Evolutionary conservation across 1,140 invertebrate species (phyloP).

Genomic region (Trichogramma pretiosum): DNA sequence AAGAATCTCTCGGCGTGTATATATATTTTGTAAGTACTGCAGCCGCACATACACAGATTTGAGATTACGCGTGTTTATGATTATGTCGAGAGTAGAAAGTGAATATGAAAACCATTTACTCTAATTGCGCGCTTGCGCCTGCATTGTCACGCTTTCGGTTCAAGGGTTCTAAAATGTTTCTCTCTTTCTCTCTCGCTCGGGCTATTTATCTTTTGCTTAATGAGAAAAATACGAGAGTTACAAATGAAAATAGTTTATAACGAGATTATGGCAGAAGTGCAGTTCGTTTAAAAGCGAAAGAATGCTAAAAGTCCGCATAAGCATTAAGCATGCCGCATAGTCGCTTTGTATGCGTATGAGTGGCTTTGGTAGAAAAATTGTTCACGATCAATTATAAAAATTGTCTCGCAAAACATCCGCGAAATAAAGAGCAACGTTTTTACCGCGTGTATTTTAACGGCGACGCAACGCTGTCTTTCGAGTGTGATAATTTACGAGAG

Average conservation of each 20-base stretch:
- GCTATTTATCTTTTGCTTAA: background rate
- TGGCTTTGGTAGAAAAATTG: background rate
- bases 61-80: background rate
- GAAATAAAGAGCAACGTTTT: no score
- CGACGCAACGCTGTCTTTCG: no score
- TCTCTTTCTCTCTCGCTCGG: background rate
- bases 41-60: background rate
- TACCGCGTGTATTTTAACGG: no score
- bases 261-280: no score
- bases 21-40: no score
- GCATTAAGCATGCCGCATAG: background rate
- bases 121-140: background rate
- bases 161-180: background rate
- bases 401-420: no score
- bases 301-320: background rate
- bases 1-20: background rate
- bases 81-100: background rate
- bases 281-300: background rate
- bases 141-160: conserved; percentile 2
- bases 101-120: background rate
- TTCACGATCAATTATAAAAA: no score
- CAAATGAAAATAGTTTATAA: no score
- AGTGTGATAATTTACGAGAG: no score
- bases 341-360: background rate
- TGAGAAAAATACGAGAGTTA: background rate